These are phyloP conservation scores for Pitta sordida DNA, from an alignment of 2,113 vertebrate genomes.

Conservation along the genomic window DNA sequence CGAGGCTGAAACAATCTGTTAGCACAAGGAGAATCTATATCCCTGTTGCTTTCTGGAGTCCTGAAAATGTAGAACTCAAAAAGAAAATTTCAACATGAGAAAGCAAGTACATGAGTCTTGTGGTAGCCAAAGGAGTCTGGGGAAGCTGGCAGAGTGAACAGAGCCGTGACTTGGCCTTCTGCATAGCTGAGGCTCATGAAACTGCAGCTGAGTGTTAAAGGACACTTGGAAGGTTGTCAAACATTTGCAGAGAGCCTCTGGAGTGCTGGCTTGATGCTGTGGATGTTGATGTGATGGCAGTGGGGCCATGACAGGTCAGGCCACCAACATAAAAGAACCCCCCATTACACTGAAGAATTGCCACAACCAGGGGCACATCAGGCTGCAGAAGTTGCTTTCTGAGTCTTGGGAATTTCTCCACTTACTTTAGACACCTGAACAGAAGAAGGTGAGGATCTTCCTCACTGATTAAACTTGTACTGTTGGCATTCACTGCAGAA, in stretches of 20 bases:
- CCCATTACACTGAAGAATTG: neutral
- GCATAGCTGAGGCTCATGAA: neutral
- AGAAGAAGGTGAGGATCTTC: neutral
- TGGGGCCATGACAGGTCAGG: neutral
- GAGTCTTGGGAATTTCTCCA: neutral
- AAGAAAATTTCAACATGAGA: neutral
- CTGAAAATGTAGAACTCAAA: neutral
- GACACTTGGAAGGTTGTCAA: neutral
- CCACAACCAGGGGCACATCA: fast-evolving
- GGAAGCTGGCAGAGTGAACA: neutral
- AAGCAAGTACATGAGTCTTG: neutral
- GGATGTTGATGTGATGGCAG: neutral
- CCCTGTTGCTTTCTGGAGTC: neutral
- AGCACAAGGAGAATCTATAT: neutral
- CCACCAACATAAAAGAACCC: neutral
- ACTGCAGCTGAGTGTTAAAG: neutral
- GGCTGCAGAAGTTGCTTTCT: neutral
- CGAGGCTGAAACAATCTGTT: neutral
- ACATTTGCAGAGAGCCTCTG: neutral
- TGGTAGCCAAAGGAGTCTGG: neutral
- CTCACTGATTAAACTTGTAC: neutral
- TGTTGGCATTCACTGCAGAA: neutral
- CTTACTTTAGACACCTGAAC: neutral
- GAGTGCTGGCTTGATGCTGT: fast-evolving
- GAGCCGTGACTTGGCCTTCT: neutral